phyloP scores from a whole-genome alignment of 2,888 invertebrate species.

The Melinopterus prodromus region DNA sequence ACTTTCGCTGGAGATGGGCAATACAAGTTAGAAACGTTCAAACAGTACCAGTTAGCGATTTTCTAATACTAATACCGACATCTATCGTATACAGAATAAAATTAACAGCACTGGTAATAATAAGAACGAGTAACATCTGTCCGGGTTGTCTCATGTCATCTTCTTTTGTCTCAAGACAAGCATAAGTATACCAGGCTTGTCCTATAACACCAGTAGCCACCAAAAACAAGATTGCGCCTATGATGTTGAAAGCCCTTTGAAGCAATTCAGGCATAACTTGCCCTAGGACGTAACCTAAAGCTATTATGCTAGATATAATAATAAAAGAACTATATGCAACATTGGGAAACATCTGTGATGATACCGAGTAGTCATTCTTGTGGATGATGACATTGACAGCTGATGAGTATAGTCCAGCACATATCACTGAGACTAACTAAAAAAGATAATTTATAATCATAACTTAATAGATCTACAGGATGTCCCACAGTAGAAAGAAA shows the following conservation, averaged over 20 bases:
- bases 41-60: slow-evolving; percentile 24
- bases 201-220: slow-evolving; percentile 46
- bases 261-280: slow-evolving; percentile 52
- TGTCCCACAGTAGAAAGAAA: too few relatives aligned
- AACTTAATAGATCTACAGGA: too few relatives aligned
- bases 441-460: slow-evolving; percentile 25
- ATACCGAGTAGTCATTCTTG: slow-evolving; percentile 44
- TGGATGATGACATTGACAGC: slow-evolving; percentile 36
- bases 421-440: slow-evolving; percentile 48
- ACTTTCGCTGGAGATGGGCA: too few relatives aligned
- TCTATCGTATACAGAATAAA: slow-evolving; percentile 45
- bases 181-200: slow-evolving; percentile 43
- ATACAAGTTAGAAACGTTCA: background rate
- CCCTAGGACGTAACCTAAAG: slow-evolving; percentile 51
- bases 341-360: slow-evolving; percentile 50
- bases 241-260: slow-evolving; percentile 50
- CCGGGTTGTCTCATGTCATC: slow-evolving; percentile 30
- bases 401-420: slow-evolving; percentile 49
- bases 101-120: slow-evolving; percentile 44
- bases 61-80: slow-evolving; percentile 45
- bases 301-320: slow-evolving; percentile 52
- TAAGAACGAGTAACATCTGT: slow-evolving; percentile 43
- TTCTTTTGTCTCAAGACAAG: slow-evolving; percentile 18
- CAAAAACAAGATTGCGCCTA: slow-evolving; percentile 50
- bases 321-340: slow-evolving; percentile 51